phyloP scores from a whole-genome alignment of 2,797 vertebrate genomes.

The Loris lydekkerianus region DNA sequence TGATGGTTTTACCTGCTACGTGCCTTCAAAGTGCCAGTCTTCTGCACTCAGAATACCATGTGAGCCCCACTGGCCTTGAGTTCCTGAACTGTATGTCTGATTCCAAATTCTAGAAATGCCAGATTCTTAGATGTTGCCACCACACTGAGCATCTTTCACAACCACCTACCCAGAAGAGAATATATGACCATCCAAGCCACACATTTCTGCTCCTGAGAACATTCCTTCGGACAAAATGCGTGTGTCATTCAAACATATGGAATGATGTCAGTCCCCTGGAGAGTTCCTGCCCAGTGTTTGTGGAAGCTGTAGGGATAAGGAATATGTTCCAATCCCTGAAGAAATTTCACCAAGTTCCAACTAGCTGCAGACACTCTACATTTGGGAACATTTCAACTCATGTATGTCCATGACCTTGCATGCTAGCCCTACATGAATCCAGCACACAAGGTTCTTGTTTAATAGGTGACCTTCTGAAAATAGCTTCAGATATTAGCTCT shows the following conservation, averaged over 20 bases:
- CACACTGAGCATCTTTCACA: neutral
- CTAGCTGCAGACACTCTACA: neutral
- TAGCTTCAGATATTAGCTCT: constrained; percentile 33
- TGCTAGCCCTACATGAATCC: constrained; percentile 32
- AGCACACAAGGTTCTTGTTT: constrained; percentile 32
- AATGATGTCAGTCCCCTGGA: neutral
- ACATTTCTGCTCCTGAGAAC: neutral
- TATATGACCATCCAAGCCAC: neutral
- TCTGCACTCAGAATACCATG: neutral
- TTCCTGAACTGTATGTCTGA: neutral
- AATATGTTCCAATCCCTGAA: neutral
- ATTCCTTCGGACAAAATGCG: neutral
- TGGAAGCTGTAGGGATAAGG: neutral
- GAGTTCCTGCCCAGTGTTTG: neutral
- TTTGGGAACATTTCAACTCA: constrained; percentile 34
- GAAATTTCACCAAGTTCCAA: constrained; percentile 35
- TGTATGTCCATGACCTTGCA: neutral
- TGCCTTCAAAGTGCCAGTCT: neutral
- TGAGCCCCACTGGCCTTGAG: neutral
- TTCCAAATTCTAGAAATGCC: constrained; percentile 13
- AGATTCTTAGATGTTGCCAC: neutral
- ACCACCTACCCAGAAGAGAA: neutral
- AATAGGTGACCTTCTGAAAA: constrained; percentile 65
- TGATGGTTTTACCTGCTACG: neutral
- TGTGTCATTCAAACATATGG: neutral